A percentile compares a stretch with the other conserved stretches of the same genome.
These are phyloP conservation scores for Xestoiulus laeticollis DNA, from an alignment of 2,888 invertebrate genomes.

Conservation along the genomic window DNA sequence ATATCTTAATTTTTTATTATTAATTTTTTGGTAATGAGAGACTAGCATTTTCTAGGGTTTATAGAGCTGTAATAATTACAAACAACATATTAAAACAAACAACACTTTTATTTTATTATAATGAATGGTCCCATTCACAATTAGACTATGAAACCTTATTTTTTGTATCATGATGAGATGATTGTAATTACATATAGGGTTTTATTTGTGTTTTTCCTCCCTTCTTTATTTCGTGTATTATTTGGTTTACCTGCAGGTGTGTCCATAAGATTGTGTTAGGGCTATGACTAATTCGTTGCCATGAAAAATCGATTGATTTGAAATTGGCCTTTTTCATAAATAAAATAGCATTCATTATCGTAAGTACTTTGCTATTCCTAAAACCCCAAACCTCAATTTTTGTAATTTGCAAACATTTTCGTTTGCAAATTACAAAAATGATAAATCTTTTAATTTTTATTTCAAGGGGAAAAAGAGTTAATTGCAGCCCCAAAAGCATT, in stretches of 20 bases:
- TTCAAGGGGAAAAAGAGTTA: background rate
- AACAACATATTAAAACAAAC: too few species aligned
- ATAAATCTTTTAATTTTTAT: slow-evolving; percentile 1
- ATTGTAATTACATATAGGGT: background rate
- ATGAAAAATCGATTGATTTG: slow-evolving; percentile 1
- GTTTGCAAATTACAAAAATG: background rate
- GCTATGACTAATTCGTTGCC: slow-evolving; percentile 7
- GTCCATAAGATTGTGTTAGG: background rate
- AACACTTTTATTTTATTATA: too few species aligned
- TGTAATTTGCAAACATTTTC: too few species aligned
- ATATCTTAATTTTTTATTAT: too few species aligned
- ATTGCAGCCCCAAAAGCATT: background rate
- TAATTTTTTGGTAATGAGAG: too few species aligned
- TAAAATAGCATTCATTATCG: slow-evolving; percentile 3
- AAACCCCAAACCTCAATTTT: background rate
- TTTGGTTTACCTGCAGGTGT: too few species aligned
- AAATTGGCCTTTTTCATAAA: slow-evolving; percentile 31
- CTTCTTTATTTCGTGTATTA: background rate
- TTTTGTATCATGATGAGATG: background rate
- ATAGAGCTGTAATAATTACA: too few species aligned
- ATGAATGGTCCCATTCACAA: too few species aligned
- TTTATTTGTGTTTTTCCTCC: too few species aligned
- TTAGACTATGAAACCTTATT: too few species aligned
- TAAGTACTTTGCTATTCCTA: background rate
- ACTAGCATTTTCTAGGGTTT: too few species aligned